Evolutionary conservation across 2,113 vertebrate species (phyloP).

Genomic region (Panthera leo): DNA sequence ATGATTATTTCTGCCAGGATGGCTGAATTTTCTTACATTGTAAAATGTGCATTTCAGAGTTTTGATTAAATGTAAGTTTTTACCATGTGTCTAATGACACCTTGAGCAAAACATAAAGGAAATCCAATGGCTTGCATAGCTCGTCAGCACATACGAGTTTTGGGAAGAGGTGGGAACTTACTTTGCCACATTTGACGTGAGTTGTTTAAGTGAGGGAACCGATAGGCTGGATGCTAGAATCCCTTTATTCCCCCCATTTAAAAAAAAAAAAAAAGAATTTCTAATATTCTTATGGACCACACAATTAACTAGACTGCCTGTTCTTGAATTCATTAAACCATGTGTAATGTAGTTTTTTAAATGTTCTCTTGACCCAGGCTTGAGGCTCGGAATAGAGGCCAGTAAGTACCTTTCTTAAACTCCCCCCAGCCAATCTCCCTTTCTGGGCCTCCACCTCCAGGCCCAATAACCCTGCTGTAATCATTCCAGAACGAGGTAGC

Average conservation of each 20-base stretch:
- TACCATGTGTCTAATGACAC: neutral
- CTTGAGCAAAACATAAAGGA: neutral
- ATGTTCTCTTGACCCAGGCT: neutral
- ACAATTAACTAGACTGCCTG: neutral
- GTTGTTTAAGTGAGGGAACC: neutral
- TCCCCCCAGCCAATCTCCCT: neutral
- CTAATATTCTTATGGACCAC: neutral
- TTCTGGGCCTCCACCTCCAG: too few species aligned
- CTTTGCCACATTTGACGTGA: neutral
- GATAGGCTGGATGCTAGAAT: neutral
- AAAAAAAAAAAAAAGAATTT: neutral
- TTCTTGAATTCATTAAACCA: neutral
- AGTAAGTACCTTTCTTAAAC: neutral
- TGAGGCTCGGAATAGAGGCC: neutral
- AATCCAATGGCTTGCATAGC: neutral
- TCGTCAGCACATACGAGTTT: neutral
- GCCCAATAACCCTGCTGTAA: neutral
- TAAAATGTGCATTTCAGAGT: neutral
- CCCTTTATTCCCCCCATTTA: neutral
- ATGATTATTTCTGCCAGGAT: neutral
- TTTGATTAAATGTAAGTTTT: neutral
- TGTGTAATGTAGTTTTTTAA: neutral
- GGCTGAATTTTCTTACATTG: neutral
- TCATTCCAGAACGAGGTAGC: neutral
- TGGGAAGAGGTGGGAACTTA: neutral